A percentile compares a stretch with the other conserved stretches of the same genome.
phyloP scores from a whole-genome alignment of 2,113 vertebrate species.

The Xiphophorus maculatus region DNA sequence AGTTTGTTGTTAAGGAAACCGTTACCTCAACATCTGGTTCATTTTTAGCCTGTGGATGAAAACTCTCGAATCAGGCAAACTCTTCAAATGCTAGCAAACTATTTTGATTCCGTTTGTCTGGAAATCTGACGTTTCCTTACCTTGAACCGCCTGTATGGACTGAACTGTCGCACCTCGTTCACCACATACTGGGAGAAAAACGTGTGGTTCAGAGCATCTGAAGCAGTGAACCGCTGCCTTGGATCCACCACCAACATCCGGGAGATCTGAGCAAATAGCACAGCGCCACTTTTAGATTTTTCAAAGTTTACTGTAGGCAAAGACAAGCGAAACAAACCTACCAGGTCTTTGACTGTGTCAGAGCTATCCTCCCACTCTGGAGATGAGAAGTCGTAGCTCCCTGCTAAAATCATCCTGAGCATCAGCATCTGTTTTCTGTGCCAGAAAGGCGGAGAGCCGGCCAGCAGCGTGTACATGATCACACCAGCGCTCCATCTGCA shows the following conservation, averaged over 20 bases:
- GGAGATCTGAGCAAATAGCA: constrained; percentile 82
- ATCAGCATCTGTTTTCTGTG: constrained; percentile 99
- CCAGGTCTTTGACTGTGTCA: constrained; percentile 95
- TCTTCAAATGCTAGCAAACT: background rate
- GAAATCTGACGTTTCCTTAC: constrained; percentile 66
- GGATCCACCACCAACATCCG: constrained; percentile 91
- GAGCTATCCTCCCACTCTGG: constrained; percentile 97
- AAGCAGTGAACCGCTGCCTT: constrained; percentile 82
- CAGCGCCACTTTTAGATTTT: background rate
- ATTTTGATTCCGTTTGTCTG: background rate
- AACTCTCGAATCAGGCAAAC: no score
- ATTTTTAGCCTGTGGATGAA: background rate
- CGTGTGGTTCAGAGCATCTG: constrained; percentile 88
- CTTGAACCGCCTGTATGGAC: constrained; percentile 92
- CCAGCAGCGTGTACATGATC: constrained; percentile 97
- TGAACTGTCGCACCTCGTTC: constrained; percentile 93
- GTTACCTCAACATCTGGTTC: background rate
- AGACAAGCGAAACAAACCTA: constrained; percentile 43
- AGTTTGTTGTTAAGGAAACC: background rate
- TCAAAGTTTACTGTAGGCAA: no score
- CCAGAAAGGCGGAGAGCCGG: constrained; percentile 97
- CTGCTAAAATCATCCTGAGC: constrained; percentile 94
- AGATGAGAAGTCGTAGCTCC: constrained; percentile 89
- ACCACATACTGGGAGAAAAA: constrained; percentile 97
- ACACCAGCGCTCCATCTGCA: constrained; percentile 95